These are phyloP conservation scores for Pterobdella sp. DNA, from an alignment of 2,888 invertebrate genomes.

Conservation along the genomic window DNA sequence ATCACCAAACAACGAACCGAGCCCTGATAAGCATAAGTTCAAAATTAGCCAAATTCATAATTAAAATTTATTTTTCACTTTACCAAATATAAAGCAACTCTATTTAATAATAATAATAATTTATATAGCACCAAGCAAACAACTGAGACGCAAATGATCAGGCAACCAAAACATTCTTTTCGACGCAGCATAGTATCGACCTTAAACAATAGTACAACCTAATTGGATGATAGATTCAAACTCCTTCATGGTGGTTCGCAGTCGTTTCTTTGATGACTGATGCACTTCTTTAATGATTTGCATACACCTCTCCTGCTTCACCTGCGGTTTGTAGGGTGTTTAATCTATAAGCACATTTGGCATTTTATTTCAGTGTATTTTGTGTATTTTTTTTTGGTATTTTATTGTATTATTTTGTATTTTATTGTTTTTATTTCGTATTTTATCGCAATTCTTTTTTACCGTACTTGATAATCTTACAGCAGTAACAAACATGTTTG, in stretches of 20 bases:
- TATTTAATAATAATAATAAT: not conserved
- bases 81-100: not conserved
- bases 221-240: not conserved
- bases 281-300: not conserved
- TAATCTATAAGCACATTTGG: too few species aligned
- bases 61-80: not conserved
- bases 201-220: conserved; percentile 2
- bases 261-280: not conserved
- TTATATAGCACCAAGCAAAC: not conserved
- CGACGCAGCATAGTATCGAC: not conserved
- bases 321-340: not conserved
- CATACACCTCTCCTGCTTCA: not conserved
- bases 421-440: too few species aligned
- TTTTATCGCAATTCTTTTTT: too few species aligned
- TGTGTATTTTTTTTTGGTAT: too few species aligned
- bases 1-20: conserved; percentile 75
- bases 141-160: too few species aligned
- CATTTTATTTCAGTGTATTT: too few species aligned
- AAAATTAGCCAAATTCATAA: not conserved
- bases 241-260: not conserved
- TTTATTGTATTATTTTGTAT: too few species aligned
- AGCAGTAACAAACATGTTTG: too few species aligned
- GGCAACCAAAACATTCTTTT: too few species aligned
- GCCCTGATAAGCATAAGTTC: conserved; percentile 59
- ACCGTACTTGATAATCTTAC: too few species aligned